Percentiles rank a stretch among this genome's conserved stretches.
Conservation (phyloP, 1,140 invertebrate species). For the Drosophila repletoides region DNA sequence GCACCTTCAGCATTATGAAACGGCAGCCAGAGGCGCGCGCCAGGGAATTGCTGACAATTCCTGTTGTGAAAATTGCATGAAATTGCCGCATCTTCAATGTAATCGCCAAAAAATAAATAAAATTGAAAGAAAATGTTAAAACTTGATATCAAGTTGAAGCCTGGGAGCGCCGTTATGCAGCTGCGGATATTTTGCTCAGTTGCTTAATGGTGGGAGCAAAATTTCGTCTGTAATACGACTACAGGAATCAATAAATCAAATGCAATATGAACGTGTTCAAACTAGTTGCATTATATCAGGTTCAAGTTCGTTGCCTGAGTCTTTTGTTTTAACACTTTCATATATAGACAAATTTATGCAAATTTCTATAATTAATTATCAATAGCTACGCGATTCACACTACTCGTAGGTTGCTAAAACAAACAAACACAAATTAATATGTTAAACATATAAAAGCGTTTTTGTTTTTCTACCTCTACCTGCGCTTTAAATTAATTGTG, state of each 20-base stretch:
- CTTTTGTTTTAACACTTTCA: constrained; percentile 43
- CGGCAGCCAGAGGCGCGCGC: constrained; percentile 39
- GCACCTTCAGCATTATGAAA: constrained; percentile 63
- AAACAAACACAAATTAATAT: constrained; percentile 55
- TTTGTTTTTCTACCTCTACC: constrained; percentile 3
- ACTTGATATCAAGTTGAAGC: constrained; percentile 49
- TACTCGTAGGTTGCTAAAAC: not conserved
- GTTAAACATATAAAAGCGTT: constrained; percentile 52
- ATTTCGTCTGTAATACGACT: not conserved
- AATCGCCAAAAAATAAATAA: constrained; percentile 27
- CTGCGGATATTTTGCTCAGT: constrained; percentile 45
- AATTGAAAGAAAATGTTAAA: constrained; percentile 27
- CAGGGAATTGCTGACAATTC: constrained; percentile 45
- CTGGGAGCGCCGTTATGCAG: constrained; percentile 55
- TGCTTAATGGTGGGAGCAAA: constrained; percentile 49
- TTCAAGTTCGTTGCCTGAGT: constrained; percentile 42
- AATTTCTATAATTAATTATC: constrained; percentile 39
- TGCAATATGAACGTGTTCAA: not conserved
- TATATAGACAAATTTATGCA: constrained; percentile 19
- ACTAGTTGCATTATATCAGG: constrained; percentile 8
- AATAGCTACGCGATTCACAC: not conserved
- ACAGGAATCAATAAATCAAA: constrained; percentile 18
- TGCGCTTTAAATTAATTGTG: constrained; percentile 60
- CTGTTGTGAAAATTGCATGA: constrained; percentile 68
- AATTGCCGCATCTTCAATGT: constrained; percentile 66